Conservation (phyloP, 2,113 vertebrate species). For the Cryptotis parvus region DNA sequence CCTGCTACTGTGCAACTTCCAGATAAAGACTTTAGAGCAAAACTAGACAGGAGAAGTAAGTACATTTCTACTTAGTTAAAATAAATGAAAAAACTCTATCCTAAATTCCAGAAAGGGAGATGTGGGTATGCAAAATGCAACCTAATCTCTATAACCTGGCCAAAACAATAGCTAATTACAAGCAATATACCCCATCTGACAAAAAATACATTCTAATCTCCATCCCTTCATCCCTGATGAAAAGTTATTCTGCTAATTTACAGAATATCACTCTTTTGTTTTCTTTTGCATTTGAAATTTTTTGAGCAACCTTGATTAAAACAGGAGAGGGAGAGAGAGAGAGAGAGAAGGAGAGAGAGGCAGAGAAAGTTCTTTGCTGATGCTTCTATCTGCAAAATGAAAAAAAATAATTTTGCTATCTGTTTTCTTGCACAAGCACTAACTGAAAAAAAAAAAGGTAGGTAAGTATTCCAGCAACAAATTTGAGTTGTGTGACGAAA, state of each 20-base stretch:
- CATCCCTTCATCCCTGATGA: constrained; percentile 22
- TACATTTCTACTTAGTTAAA: constrained; percentile 61
- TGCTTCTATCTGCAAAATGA: constrained; percentile 34
- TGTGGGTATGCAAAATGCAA: constrained; percentile 44
- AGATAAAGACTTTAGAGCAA: constrained; percentile 58
- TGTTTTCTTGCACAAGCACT: neutral
- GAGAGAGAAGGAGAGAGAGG: neutral
- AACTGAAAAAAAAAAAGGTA: constrained; percentile 20
- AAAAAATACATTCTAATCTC: neutral
- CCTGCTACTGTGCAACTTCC: constrained; percentile 19
- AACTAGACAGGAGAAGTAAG: constrained; percentile 54
- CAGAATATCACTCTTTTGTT: neutral
- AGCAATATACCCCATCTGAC: too few species aligned
- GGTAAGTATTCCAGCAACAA: neutral
- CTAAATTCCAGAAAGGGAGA: constrained; percentile 62
- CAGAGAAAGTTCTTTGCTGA: constrained; percentile 1
- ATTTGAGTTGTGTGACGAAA: constrained; percentile 30
- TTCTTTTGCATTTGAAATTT: constrained; percentile 15
- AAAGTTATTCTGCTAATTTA: constrained; percentile 35
- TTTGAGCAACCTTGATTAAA: neutral
- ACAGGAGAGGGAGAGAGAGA: too few species aligned
- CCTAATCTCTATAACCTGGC: constrained; percentile 31
- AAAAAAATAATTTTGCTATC: neutral
- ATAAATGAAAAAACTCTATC: constrained; percentile 65
- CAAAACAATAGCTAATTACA: constrained; percentile 29